Evolutionary conservation across 2,888 invertebrate genomes (phyloP), one percentile per base, ranked within the genome.

Genomic region (Calliphora vomitoria): DNA sequence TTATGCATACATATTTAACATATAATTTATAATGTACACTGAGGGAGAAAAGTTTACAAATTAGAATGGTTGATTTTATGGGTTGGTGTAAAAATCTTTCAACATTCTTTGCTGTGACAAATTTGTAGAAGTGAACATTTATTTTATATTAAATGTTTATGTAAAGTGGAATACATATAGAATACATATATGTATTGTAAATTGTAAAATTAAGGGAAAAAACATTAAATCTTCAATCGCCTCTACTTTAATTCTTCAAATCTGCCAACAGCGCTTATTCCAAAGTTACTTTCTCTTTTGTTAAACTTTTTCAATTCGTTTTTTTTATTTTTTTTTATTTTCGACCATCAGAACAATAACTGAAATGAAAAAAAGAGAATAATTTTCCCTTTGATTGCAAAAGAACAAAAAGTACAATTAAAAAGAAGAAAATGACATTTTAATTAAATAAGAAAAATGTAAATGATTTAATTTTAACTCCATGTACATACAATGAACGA

Each of bases 371-470:
- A 35, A 31, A 44, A 13, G 2, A 58, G 6, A 13, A 20, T 25
- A 13, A 18, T 58, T 58, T 58, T 35, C 31, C 13, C 31, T 69
- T 71, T 71, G 38, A 71, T 69, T 53, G 69, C 18, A 53, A 69
- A 69, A 69, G n/a, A 53, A 50, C 11, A 41, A 66, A 66, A 41
- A 66, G 35, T 47, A 74, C n/a, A 60, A 58, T 18, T 38, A 72
- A 53, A 76, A 13, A 53, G 1, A 47, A 55, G 41, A 68, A 66
- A 78, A 68, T 55, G 25, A 55, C 41, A 41, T 58, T 58, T 68
- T 78, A 78, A 78, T 78, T 68, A 78, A 78, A 78, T 78, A 53
- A 68, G 78, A 18, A 68, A 68, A 78, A 78, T 58, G 58, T 25
- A 68, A 78, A 68, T 78, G 18, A 78, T 68, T 58, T 68, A 18